Evolutionary conservation across 2,888 invertebrate species (phyloP).

Genomic region (Mesorhabditis belari): DNA sequence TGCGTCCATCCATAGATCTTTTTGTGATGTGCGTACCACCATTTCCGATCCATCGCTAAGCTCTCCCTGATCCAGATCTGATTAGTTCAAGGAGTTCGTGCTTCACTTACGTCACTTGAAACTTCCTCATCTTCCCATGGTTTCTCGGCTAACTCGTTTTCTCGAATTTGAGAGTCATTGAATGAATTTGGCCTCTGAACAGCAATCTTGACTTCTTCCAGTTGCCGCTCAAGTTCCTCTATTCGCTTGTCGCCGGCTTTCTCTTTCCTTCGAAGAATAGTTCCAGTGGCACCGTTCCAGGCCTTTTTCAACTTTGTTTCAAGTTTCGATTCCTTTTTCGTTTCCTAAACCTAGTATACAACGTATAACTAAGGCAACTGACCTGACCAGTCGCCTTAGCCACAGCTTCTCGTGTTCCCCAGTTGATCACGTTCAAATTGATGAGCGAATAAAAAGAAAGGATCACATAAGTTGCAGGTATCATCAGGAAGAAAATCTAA

Average conservation of each 20-base stretch:
- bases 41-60: neutral
- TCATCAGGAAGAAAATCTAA: constrained; percentile 74
- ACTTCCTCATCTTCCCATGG: neutral
- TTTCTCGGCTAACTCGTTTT: neutral
- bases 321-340: neutral
- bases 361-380: neutral
- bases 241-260: constrained; percentile 13
- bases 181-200: constrained; percentile 4
- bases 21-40: neutral
- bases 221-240: constrained; percentile 17
- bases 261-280: too few relatives aligned
- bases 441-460: constrained; percentile 83
- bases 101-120: neutral
- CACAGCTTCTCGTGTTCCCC: constrained; percentile 80
- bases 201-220: constrained; percentile 18
- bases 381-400: constrained; percentile 53
- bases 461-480: constrained; percentile 88
- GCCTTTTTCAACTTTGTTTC: neutral
- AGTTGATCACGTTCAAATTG: constrained; percentile 83
- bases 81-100: neutral
- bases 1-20: constrained; percentile 41
- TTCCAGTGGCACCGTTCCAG: too few relatives aligned
- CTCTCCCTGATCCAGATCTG: neutral
- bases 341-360: neutral
- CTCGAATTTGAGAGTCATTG: neutral